Conservation (phyloP, 64 coral and sea anemone genomes). For the Dendrophyllia cribrosa region DNA sequence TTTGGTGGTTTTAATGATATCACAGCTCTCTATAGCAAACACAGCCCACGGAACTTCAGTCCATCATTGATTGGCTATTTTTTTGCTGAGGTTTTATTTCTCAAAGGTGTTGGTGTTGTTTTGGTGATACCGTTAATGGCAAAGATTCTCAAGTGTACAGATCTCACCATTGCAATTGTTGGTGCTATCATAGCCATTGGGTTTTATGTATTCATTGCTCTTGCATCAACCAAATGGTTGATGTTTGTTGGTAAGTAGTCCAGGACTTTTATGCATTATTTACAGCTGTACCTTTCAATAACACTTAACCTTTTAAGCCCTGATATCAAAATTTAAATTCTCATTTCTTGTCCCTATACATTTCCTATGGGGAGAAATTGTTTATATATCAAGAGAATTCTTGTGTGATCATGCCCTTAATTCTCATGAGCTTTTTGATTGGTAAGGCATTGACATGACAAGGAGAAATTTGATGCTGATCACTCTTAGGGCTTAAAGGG, state of each 20-base stretch:
- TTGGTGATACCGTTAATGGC: conserved; percentile 82
- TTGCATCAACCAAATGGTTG: conserved; percentile 78
- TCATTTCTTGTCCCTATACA: too few species aligned
- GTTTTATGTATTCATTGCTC: conserved; percentile 76
- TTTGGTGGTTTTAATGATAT: conserved; percentile 97
- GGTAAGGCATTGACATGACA: too few species aligned
- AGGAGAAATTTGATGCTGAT: too few species aligned
- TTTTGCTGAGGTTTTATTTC: conserved; percentile 60
- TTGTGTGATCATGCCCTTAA: too few species aligned
- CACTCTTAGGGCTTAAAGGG: too few species aligned
- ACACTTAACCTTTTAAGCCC: too few species aligned
- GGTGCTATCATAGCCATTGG: conserved; percentile 55
- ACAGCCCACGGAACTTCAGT: conserved; percentile 75
- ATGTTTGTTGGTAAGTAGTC: conserved; percentile 89
- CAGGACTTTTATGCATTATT: background rate
- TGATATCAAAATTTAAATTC: too few species aligned
- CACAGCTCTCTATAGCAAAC: conserved; percentile 67
- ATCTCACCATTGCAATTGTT: conserved; percentile 80
- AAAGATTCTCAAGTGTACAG: conserved; percentile 66
- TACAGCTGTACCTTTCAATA: too few species aligned
- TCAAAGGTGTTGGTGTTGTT: conserved; percentile 81
- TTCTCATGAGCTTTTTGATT: too few species aligned
- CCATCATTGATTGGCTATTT: conserved; percentile 85
- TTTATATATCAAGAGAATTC: too few species aligned
- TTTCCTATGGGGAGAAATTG: too few species aligned